These are phyloP conservation scores for Hyles lineata DNA, from an alignment of 2,888 invertebrate species.

Conservation along the genomic window DNA sequence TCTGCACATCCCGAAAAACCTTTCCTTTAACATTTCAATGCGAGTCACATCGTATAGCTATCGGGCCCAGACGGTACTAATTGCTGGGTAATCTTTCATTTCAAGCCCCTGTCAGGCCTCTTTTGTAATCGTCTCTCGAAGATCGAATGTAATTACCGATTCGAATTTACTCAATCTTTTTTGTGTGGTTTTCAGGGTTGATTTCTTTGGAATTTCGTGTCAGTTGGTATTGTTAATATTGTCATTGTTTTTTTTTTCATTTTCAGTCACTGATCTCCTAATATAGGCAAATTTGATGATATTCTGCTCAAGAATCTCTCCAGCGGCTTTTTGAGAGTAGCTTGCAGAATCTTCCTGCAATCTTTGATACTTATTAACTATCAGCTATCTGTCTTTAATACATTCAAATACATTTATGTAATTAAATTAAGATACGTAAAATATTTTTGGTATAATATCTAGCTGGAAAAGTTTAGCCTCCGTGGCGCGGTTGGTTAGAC, in stretches of 20 bases:
- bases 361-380: too few relatives aligned
- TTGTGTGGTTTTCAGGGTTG: neutral
- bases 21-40: conserved; percentile 37
- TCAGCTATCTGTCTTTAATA: too few relatives aligned
- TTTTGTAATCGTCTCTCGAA: conserved; percentile 22
- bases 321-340: too few relatives aligned
- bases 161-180: neutral
- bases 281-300: too few relatives aligned
- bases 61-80: conserved; percentile 32
- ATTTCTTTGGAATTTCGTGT: neutral
- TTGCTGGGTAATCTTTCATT: conserved; percentile 41
- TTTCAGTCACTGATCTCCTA: too few relatives aligned
- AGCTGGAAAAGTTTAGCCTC: too few relatives aligned
- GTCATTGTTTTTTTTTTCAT: neutral
- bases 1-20: neutral
- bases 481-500: too few relatives aligned
- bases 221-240: neutral
- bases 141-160: conserved; percentile 24
- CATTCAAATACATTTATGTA: too few relatives aligned
- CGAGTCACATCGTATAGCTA: conserved; percentile 34
- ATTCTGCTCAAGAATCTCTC: too few relatives aligned
- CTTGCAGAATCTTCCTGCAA: too few relatives aligned
- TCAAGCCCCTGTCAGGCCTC: conserved; percentile 7
- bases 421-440: too few relatives aligned
- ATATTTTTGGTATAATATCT: too few relatives aligned